Evolutionary conservation across 2,113 vertebrate species (phyloP), one percentile per base, ranked within the genome.

Genomic region (Trematomus loennbergii): DNA sequence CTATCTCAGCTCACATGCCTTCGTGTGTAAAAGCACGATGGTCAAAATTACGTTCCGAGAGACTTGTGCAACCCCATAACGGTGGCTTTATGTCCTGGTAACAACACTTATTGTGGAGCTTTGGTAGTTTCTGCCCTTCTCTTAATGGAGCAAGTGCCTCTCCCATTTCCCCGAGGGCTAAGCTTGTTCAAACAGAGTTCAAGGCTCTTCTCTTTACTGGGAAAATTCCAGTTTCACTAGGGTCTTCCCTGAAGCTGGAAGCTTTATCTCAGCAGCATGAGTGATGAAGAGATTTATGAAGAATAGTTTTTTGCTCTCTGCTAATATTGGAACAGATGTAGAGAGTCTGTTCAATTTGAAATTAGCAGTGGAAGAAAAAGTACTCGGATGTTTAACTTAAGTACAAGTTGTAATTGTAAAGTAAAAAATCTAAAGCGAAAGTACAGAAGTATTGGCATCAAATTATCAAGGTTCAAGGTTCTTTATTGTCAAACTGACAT

Each of bases 161-260:
- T 79, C 68, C 71, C 40, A 4, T 69, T 74, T 61, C 57, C 22
- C 36, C 48, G n/a, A 75, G n/a, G n/a, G 52, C 58, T 54, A 68
- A 29, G 29, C 60, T 63, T 53, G 17, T 80, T 63, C 65, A 72
- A 82, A 68, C 59, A 70, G 0, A 40, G n/a, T 25, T 70, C 64
- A 9, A 5, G 16, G 22, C 46, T 67, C 9, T 54, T 50, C 25
- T 8, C 16, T 40, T 72, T 33, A 63, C 81, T 52, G 12, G 54
- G 48, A 22, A 17, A 25, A 73, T 76, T 67, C 2, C 52, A 75
- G 40, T 86, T 84, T 80, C 49, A 58, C 5, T 25, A 75, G 57
- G 1, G 22, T 59, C 33, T 68, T 57, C 55, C 60, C 52, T 58
- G 46, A 40, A 52, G 15, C 25, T 58, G 20, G 45, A 53, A 3